phyloP scores from a whole-genome alignment of 2,113 vertebrate species.

The cattle (Bos taurus) region DNA sequence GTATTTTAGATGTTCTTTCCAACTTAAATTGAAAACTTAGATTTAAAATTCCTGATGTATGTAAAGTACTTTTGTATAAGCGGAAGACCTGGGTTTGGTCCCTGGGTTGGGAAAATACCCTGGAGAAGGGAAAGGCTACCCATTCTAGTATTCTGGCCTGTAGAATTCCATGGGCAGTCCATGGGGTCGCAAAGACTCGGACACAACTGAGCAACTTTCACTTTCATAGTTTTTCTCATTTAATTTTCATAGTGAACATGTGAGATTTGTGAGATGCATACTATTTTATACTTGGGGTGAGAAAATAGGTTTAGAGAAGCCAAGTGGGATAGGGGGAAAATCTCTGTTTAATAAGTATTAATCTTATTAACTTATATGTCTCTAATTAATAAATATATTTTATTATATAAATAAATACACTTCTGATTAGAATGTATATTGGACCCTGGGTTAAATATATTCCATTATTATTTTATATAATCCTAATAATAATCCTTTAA shows the following conservation, averaged over 20 bases:
- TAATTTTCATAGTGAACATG: slow-evolving; percentile 15
- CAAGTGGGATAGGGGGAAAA: not conserved
- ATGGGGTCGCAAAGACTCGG: not conserved
- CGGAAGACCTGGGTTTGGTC: not conserved
- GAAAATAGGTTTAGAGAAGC: not conserved
- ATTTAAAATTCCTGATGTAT: slow-evolving; percentile 5
- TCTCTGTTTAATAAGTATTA: not conserved
- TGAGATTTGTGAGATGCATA: slow-evolving; percentile 10
- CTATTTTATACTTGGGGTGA: slow-evolving; percentile 17
- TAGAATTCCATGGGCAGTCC: not conserved
- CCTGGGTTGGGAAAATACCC: not conserved
- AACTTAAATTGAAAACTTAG: not conserved
- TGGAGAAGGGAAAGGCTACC: not conserved
- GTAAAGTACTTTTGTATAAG: not conserved
- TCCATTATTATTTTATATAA: not conserved
- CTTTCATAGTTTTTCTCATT: slow-evolving; percentile 2
- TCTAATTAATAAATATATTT: not conserved
- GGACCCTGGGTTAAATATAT: not conserved
- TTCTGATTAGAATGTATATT: not conserved
- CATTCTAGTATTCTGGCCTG: not conserved
- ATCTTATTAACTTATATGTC: not conserved
- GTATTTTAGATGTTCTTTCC: not conserved
- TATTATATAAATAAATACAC: not conserved
- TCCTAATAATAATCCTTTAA: not conserved
- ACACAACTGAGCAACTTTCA: not conserved